Evolutionary conservation across 2,888 invertebrate species (phyloP), one percentile per base, ranked within the genome.

Genomic region (Drosophila bunnanda): DNA sequence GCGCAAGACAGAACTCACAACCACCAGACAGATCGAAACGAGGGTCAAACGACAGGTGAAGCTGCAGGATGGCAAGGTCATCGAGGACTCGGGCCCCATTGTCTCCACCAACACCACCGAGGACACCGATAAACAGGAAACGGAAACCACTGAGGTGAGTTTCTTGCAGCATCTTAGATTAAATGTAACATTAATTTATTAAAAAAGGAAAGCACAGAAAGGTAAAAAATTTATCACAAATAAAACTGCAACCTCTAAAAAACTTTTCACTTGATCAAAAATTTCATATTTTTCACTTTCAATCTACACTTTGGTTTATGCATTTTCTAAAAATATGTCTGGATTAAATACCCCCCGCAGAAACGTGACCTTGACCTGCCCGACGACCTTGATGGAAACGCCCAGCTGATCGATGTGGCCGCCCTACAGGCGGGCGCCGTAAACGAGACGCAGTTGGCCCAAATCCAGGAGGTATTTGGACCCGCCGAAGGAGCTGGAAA

Each of bases 101-200:
- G 96, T 98, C 90, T 97, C 97, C 80, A 97, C 97, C 77, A 97
- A 97, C 78, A 97, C 97, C 75, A 97, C 97, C 52, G 97, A 97
- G 93, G 97, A 98, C 91, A 96, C 96, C 52, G 96, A 97, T 90
- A 97, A 96, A 70, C 96, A 97, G 90, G 97, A 97, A 91, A 96
- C 96, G 79, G 96, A 97, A 90, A 96, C 97, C 88, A 96, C 97
- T 68, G 97, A 97, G 95, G 96, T 95, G 78, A 79, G 73, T 36
- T 36, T 43, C 6, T 41, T 20, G 10, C 10, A 43, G 13, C 4
- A 39, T 17, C 5, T 38, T n/a, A 2, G 6, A 17, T 4, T 4
- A 22, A 20, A 22, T 12, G 12, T 2, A 2, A 12, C 12, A 20
- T 20, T 17, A 17, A 25, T 25, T 25, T 25, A 25, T 25, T 25